Base-by-base conservation (phyloP, 2,888 invertebrate genomes). In the Acleris sparsana region DNA sequence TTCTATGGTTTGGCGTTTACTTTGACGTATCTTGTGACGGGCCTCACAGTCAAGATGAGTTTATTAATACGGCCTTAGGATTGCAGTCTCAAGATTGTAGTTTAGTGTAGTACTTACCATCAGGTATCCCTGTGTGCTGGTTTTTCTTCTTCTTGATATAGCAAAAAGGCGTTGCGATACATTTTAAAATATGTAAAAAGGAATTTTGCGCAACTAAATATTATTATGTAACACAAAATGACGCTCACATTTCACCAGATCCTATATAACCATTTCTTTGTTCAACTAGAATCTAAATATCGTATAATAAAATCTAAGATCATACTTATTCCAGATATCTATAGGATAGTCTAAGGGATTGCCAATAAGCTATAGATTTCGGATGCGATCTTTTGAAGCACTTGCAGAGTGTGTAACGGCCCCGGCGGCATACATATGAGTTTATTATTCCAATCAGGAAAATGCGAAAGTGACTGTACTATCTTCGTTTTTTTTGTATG, bases 381-480 rank as follows among this genome's bases (percentile, higher is more conserved):
- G 65, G 75, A 75, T 76, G 77, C 73, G 77, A 75, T 82, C 79
- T 79, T 80, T 65, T 73, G 80, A 80, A 75, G 76, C 76, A 74
- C 63, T 72, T 69, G 55, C 69, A 68, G 75, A 78, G 77, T 73
- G 76, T 72, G 74, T 79, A 76, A 78, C 73, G 73, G 70, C 57
- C 62, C 70, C 65, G 20, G 20, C 43, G 53, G 88, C 83, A 88
- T 89, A 88, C 70, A 85, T 79, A 89, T 74, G 80, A 74, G 70
- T 2, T 73, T 82, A 88, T 89, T 88, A 89, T 89, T 77, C 80
- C 77, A 80, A 88, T 86, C 68, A 56, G 49, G 44, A 57, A 7
- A 3, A 33, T 33, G 25, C 16, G 25, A 46, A 46, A 57, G 57
- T 18, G 11, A n/a, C 44, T 46, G 18, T 57, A 46, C 46, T 57